These are phyloP conservation scores for Saccopteryx leptura DNA, from an alignment of 2,113 vertebrate species.

Conservation along the genomic window DNA sequence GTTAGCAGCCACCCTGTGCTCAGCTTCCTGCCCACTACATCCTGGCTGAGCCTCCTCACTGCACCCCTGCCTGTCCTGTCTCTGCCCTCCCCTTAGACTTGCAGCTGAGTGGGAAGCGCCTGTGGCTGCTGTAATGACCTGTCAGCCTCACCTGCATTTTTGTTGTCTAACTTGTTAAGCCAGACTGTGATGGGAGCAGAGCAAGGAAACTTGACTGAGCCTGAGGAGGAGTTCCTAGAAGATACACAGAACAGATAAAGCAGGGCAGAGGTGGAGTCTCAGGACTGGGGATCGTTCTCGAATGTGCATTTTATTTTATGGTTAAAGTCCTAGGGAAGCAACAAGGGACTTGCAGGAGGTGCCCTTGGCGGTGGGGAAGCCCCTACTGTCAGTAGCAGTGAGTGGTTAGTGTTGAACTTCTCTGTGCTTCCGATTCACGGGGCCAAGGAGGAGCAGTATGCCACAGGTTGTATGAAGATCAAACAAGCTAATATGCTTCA, in stretches of 20 bases:
- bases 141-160: not conserved
- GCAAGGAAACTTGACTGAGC: not conserved
- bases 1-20: not conserved
- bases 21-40: not conserved
- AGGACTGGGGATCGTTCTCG: not conserved
- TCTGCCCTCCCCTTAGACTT: not conserved
- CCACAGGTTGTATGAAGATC: not conserved
- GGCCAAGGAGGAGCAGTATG: not conserved
- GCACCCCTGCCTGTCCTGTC: not conserved
- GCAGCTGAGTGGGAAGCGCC: not conserved
- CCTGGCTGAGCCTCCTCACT: not conserved
- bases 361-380: not conserved
- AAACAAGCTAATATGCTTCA: not conserved
- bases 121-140: not conserved
- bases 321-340: not conserved
- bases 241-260: not conserved
- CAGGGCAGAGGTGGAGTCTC: not conserved
- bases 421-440: not conserved
- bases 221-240: not conserved
- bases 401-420: not conserved
- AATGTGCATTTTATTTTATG: not conserved
- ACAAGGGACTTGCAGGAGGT: not conserved
- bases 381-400: not conserved
- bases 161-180: not conserved
- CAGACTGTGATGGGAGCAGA: no score